Evolutionary conservation across 2,797 vertebrate species (phyloP).

Genomic region (Coregonus ussuriensis): DNA sequence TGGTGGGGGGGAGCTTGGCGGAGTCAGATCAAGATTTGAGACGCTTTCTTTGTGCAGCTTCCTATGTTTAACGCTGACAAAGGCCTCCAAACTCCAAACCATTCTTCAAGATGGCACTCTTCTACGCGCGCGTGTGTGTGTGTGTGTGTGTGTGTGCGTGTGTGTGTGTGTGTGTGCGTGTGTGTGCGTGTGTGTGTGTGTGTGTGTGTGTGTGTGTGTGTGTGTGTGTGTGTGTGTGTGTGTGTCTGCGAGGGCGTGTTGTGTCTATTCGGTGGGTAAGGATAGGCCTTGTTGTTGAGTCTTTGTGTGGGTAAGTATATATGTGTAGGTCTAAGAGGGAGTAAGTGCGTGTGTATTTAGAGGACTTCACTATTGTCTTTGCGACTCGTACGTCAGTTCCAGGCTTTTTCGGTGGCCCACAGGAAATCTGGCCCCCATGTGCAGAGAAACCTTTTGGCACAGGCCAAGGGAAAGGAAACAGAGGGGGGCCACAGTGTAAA

Average conservation of each 20-base stretch:
- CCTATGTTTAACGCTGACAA: too few species aligned
- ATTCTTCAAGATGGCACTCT: slow-evolving; percentile 40
- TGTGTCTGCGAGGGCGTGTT: slow-evolving; percentile 1
- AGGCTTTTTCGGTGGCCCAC: slow-evolving; percentile 75
- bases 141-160: background rate
- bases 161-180: too few species aligned
- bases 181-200: background rate
- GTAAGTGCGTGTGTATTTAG: slow-evolving; percentile 73
- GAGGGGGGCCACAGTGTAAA: slow-evolving; percentile 57
- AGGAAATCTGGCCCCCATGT: slow-evolving; percentile 82
- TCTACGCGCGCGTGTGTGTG: background rate
- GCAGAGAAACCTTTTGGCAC: slow-evolving; percentile 83
- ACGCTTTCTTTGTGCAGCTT: too few species aligned
- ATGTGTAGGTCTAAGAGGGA: slow-evolving; percentile 51
- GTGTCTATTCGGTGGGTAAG: slow-evolving; percentile 12
- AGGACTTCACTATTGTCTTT: slow-evolving; percentile 75
- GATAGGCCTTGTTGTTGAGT: slow-evolving; percentile 41
- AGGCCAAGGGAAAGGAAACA: slow-evolving; percentile 78
- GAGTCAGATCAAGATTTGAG: too few species aligned
- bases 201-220: too few species aligned
- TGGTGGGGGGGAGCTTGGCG: background rate
- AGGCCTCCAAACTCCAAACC: too few species aligned
- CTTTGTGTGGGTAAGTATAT: slow-evolving; percentile 52
- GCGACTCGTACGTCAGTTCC: slow-evolving; percentile 73
- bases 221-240: too few species aligned